Conservation (phyloP, 2,888 invertebrate species). For the Synergus gifuensis region DNA sequence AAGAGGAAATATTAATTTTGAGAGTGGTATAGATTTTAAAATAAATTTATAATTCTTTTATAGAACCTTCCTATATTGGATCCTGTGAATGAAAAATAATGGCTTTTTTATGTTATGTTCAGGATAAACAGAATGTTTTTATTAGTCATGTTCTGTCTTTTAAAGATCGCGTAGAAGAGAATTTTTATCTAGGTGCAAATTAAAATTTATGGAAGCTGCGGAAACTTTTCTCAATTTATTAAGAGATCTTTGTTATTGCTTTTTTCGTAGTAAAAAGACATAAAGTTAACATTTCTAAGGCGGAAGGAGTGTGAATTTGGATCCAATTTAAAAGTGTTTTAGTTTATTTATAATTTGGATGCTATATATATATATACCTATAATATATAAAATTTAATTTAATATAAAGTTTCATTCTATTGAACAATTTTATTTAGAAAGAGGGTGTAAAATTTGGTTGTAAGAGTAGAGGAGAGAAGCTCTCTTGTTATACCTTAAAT, state of each 20-base stretch:
- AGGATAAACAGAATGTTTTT: neutral
- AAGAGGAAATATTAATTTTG: neutral
- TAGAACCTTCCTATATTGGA: neutral
- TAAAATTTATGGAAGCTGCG: neutral
- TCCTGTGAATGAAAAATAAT: slow-evolving; percentile 16
- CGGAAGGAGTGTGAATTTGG: too few relatives aligned
- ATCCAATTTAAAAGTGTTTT: too few relatives aligned
- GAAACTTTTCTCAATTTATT: neutral
- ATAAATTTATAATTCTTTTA: neutral
- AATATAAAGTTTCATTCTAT: too few relatives aligned
- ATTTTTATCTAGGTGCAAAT: neutral
- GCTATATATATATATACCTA: too few relatives aligned
- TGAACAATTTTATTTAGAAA: neutral
- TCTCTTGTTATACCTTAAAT: slow-evolving; percentile 6
- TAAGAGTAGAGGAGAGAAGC: slow-evolving; percentile 1
- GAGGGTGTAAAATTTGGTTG: neutral
- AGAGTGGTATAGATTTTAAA: neutral
- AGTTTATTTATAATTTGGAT: too few relatives aligned
- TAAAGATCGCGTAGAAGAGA: neutral
- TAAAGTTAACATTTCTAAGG: neutral
- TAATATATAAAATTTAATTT: too few relatives aligned
- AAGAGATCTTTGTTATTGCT: neutral
- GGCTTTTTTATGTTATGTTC: slow-evolving; percentile 12
- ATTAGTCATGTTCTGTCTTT: neutral
- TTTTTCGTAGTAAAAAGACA: neutral